Conservation (phyloP, 2,888 invertebrate genomes). For the Callyntrura guangdongensis region DNA sequence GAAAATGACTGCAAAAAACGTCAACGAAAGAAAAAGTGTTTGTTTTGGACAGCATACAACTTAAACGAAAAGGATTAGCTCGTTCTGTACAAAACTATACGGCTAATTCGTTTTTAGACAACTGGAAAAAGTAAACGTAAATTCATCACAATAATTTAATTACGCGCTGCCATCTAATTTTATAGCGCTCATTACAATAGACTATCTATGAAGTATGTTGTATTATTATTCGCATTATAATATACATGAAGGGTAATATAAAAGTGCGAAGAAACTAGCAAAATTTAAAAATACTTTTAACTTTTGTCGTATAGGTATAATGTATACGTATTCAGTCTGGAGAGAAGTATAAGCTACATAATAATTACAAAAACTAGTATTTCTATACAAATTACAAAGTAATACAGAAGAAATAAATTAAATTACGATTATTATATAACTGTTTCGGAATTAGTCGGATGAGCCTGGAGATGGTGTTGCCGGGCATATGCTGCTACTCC, state of each 20-base stretch:
- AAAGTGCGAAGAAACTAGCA: not conserved
- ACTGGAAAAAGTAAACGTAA: not conserved
- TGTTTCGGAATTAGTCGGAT: constrained; percentile 84
- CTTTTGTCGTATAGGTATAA: too few species aligned
- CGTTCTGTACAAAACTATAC: too few species aligned
- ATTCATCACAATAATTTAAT: not conserved
- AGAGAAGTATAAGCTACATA: not conserved
- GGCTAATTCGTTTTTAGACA: not conserved
- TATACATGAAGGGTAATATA: too few species aligned
- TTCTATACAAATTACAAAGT: not conserved
- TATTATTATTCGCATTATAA: too few species aligned
- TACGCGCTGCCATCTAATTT: too few species aligned
- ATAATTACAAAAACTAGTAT: not conserved
- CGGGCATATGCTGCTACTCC: constrained; percentile 30
- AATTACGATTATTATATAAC: constrained; percentile 77
- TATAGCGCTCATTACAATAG: too few species aligned
- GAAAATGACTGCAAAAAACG: not conserved
- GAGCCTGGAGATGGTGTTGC: constrained; percentile 68
- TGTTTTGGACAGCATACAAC: not conserved
- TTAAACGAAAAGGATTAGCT: too few species aligned
- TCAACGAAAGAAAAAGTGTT: not conserved
- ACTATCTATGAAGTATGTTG: too few species aligned
- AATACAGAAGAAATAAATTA: not conserved
- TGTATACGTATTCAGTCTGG: constrained; percentile 8
- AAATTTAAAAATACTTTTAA: constrained; percentile 24